phyloP scores from a whole-genome alignment of 2,797 vertebrate species.

The Glyptemys insculpta region DNA sequence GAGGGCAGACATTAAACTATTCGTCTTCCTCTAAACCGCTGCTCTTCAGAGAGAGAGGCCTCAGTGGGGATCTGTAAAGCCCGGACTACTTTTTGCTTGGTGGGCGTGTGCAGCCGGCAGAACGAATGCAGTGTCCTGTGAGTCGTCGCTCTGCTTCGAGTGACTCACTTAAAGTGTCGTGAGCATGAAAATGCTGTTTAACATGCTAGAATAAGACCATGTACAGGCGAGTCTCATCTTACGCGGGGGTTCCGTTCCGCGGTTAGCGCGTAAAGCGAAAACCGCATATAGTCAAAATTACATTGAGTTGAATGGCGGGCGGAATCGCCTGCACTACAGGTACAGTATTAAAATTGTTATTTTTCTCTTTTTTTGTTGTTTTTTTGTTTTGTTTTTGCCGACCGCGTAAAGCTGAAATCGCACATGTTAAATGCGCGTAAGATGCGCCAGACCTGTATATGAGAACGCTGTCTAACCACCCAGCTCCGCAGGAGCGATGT shows the following conservation, averaged over 20 bases:
- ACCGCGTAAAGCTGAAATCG: no score
- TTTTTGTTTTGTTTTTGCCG: no score
- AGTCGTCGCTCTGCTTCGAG: not conserved
- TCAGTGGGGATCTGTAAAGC: not conserved
- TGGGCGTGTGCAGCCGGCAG: not conserved
- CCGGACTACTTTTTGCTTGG: not conserved
- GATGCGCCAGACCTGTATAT: not conserved
- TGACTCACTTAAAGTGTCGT: not conserved
- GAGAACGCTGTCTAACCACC: rapidly evolving
- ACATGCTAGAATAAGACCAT: not conserved
- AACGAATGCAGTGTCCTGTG: not conserved
- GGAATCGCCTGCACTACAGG: no score
- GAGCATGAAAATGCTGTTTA: not conserved
- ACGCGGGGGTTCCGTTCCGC: no score
- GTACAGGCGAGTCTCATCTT: no score
- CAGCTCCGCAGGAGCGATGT: not conserved
- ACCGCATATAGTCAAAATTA: no score
- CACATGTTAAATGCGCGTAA: no score
- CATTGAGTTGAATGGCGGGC: no score
- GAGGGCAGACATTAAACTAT: not conserved
- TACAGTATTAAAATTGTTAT: no score
- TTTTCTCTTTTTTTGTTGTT: no score
- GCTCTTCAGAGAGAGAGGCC: not conserved
- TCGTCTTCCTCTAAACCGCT: not conserved
- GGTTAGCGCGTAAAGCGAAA: no score